Percentiles rank a stretch among this genome's conserved stretches.
Conservation (phyloP, 2,113 vertebrate genomes). For the Piprites chloris region DNA sequence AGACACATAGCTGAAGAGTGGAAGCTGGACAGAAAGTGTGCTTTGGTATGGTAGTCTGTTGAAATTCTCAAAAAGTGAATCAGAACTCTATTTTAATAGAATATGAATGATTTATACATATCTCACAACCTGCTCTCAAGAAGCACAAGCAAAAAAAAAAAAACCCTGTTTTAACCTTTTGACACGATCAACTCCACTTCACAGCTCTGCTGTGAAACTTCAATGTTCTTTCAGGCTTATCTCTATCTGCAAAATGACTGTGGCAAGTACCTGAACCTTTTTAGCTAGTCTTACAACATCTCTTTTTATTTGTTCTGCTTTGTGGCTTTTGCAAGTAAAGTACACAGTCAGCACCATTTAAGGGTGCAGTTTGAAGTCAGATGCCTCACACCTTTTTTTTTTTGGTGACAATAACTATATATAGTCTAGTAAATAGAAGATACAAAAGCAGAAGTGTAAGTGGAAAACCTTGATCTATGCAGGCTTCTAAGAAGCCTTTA, state of each 20-base stretch:
- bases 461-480: constrained; percentile 12
- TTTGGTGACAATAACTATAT: constrained; percentile 8
- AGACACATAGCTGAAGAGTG: background rate
- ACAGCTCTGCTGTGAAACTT: background rate
- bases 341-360: constrained; percentile 57
- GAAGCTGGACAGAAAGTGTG: background rate
- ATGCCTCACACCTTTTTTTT: background rate
- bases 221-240: constrained; percentile 31
- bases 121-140: background rate
- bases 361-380: background rate
- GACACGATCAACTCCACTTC: background rate
- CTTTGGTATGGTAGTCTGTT: constrained; percentile 17
- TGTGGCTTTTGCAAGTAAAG: constrained; percentile 42
- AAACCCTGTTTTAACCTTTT: background rate
- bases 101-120: constrained; percentile 13
- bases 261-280: constrained; percentile 28
- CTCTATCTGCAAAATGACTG: constrained; percentile 23
- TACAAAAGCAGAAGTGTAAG: constrained; percentile 2
- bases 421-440: background rate
- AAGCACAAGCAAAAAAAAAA: background rate
- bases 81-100: background rate
- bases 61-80: background rate
- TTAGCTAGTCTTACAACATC: constrained; percentile 31
- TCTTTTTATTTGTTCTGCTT: constrained; percentile 54
- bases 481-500: background rate